Base-by-base conservation (phyloP, 2,797 vertebrate genomes). In the Furcifer pardalis region DNA sequence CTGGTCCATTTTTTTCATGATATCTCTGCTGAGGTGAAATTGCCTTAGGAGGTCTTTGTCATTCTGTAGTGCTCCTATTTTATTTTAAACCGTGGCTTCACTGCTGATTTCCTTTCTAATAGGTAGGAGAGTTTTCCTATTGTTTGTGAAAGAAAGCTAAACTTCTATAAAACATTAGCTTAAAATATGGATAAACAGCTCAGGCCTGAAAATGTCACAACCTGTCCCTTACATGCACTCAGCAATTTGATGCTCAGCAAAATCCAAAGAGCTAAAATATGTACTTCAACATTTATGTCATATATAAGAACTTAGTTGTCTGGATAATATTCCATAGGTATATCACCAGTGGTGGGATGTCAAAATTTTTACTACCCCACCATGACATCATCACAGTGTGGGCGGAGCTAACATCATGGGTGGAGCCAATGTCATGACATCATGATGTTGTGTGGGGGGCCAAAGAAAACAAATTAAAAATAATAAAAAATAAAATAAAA, bases 191-290 rank as follows among this genome's bases (percentile, higher is more conserved):
- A 23, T n/a, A 73, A 37, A 52, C 5, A 32, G 12, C 42, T n/a
- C 21, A 73, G n/a, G 73, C 6, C 77, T 79, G 23, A 84, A 84
- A 84, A 84, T 63, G 56, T 30, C 65, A 42, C 59, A 65, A 23
- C 4, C 49, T 62, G 21, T 44, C 52, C 7, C 21, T 78, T 59
- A 78, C n/a, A 19, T 59, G 5, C 13, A 77, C 21, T 17, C 32
- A 84, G 62, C 44, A 46, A 42, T 27, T 52, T 49, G 9, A 56
- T 79, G 42, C 25, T 79, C 7, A 46, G 17, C n/a, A 52, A 68
- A 83, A 42, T 62, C 17, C 44, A 73, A 44, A 65, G 79, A 73
- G 63, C 25, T 79, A 73, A 79, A 65, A 44, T 85, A 52, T 56
- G 13, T 74, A 42, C 7, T 12, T 56, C 19, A 52, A 21, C 21